These are phyloP conservation scores for Epinotia brunnichana DNA, from an alignment of 2,888 invertebrate species.

Conservation along the genomic window DNA sequence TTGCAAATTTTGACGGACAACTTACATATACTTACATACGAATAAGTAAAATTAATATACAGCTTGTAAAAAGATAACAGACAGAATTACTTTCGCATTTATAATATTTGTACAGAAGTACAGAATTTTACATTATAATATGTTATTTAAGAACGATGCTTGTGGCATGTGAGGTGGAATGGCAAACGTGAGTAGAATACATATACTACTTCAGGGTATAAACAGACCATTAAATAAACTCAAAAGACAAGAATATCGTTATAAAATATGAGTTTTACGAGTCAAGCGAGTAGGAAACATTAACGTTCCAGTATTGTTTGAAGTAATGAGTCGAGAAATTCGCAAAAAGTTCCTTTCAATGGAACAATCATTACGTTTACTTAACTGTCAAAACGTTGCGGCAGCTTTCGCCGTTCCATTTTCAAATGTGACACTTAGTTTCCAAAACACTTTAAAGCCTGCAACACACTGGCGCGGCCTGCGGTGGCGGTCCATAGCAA, in stretches of 20 bases:
- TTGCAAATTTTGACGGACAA: too few relatives aligned
- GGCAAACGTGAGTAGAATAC: slow-evolving; percentile 1
- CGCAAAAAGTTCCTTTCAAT: slow-evolving; percentile 14
- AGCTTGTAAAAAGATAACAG: too few relatives aligned
- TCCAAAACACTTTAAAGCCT: too few relatives aligned
- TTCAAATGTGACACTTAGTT: neutral
- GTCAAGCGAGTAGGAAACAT: neutral
- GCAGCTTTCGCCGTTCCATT: neutral
- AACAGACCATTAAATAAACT: neutral
- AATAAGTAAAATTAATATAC: too few relatives aligned
- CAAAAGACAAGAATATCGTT: neutral
- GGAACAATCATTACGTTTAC: slow-evolving; percentile 16
- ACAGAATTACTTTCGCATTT: too few relatives aligned
- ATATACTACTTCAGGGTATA: neutral
- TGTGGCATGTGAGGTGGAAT: neutral
- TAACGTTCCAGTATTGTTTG: slow-evolving; percentile 21
- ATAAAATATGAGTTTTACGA: slow-evolving; percentile 11
- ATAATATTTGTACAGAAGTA: too few relatives aligned
- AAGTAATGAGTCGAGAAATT: slow-evolving; percentile 19
- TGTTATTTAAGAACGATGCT: neutral
- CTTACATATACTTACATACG: too few relatives aligned
- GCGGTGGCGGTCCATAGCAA: too few relatives aligned
- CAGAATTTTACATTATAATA: too few relatives aligned
- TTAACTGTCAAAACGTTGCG: slow-evolving; percentile 14
- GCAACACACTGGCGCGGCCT: too few relatives aligned